Evolutionary conservation across 1,140 invertebrate species (phyloP).

Genomic region (Eumaeus atala): DNA sequence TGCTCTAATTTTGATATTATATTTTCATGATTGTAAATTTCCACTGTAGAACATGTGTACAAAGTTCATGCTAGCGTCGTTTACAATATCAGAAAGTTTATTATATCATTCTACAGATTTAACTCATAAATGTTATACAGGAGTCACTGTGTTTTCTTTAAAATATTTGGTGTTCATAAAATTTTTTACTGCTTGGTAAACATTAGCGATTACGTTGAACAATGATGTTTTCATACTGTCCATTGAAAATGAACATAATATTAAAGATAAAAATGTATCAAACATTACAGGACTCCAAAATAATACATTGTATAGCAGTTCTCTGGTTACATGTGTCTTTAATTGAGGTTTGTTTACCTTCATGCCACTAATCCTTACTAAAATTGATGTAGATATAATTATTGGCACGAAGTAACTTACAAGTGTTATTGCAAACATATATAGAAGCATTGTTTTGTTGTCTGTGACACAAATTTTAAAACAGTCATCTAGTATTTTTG

Average conservation of each 20-base stretch:
- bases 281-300: slow-evolving; percentile 68
- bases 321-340: slow-evolving; percentile 54
- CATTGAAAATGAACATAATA: slow-evolving; percentile 58
- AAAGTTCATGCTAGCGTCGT: too few relatives aligned
- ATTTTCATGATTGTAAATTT: too few relatives aligned
- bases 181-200: slow-evolving; percentile 62
- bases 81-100: too few relatives aligned
- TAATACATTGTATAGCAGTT: slow-evolving; percentile 56
- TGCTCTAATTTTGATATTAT: too few relatives aligned
- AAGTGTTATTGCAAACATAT: slow-evolving; percentile 51
- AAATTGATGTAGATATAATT: slow-evolving; percentile 51
- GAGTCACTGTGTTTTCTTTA: slow-evolving; percentile 50
- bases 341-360: slow-evolving; percentile 41
- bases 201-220: slow-evolving; percentile 58
- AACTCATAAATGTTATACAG: slow-evolving; percentile 13
- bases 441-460: slow-evolving; percentile 47
- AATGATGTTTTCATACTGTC: slow-evolving; percentile 46
- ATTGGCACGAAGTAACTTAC: slow-evolving; percentile 62
- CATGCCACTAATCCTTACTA: slow-evolving; percentile 59
- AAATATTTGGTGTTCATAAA: slow-evolving; percentile 65
- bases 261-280: slow-evolving; percentile 56
- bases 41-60: too few relatives aligned
- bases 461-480: slow-evolving; percentile 55
- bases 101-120: too few relatives aligned
- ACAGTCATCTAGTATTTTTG: slow-evolving; percentile 43